These are phyloP conservation scores for Agrotis segetum DNA, from an alignment of 2,888 invertebrate species.

Conservation along the genomic window DNA sequence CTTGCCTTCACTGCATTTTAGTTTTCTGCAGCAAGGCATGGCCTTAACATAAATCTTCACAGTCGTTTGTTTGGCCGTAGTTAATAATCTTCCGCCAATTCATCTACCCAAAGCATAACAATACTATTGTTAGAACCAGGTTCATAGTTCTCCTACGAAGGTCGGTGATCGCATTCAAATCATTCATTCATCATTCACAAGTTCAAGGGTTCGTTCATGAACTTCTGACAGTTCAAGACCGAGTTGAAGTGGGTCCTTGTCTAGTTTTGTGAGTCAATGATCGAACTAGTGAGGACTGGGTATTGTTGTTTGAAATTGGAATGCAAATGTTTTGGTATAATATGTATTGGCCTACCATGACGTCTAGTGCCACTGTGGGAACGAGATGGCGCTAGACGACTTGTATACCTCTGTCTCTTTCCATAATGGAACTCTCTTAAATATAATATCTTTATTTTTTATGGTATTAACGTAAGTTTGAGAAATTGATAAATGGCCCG, in stretches of 20 bases:
- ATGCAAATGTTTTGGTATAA: neutral
- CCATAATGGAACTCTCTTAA: no score
- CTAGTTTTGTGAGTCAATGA: slow-evolving; percentile 5
- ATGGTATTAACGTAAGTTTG: no score
- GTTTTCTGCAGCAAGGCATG: no score
- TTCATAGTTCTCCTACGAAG: slow-evolving; percentile 19
- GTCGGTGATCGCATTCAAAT: slow-evolving; percentile 28
- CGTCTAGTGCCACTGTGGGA: no score
- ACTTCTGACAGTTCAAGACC: slow-evolving; percentile 34
- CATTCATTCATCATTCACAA: slow-evolving; percentile 46
- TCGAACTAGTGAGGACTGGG: neutral
- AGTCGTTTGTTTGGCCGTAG: slow-evolving; percentile 2
- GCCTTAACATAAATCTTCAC: slow-evolving; percentile 2
- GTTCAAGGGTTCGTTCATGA: slow-evolving; percentile 48
- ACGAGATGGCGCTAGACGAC: no score
- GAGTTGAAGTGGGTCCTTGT: slow-evolving; percentile 17
- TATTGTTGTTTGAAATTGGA: slow-evolving; percentile 16
- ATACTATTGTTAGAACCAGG: slow-evolving; percentile 45
- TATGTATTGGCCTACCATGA: neutral
- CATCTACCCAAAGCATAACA: slow-evolving; percentile 30
- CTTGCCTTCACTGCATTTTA: no score
- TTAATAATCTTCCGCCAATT: slow-evolving; percentile 10
- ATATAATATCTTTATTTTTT: no score
- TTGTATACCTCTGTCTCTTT: no score
- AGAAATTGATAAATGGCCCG: no score